Evolutionary conservation across 2,113 vertebrate genomes (phyloP).

Genomic region (Pollachius pollachius): DNA sequence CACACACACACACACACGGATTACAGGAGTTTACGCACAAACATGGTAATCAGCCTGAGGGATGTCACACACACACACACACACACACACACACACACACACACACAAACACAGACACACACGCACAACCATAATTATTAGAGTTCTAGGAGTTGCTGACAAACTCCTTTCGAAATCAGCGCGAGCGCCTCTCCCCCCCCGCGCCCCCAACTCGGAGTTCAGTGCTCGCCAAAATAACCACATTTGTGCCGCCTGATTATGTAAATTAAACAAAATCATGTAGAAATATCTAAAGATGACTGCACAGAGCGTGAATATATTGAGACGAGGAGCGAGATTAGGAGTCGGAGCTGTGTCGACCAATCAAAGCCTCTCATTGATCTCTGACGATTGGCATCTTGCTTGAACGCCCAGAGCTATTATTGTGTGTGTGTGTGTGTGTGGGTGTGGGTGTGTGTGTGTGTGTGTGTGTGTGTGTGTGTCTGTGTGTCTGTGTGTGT

Average conservation of each 20-base stretch:
- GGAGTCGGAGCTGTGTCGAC: neutral
- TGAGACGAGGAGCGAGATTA: conserved; percentile 14
- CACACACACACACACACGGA: neutral
- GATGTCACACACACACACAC: neutral
- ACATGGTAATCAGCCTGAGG: no score
- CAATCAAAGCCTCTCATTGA: neutral
- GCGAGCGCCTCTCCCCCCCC: conserved; percentile 5
- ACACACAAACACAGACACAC: neutral
- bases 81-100: no score
- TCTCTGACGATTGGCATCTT: no score
- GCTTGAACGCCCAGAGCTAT: no score
- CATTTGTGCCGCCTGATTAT: neutral
- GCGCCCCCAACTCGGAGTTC: conserved; percentile 33
- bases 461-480: no score
- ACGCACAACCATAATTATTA: conserved; percentile 26
- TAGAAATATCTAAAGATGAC: conserved; percentile 17
- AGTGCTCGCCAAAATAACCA: neutral
- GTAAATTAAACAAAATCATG: neutral
- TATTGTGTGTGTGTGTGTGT: no score
- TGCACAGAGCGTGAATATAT: conserved; percentile 25
- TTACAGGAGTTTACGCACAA: no score
- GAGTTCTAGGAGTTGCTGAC: conserved; percentile 36
- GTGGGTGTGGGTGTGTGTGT: no score
- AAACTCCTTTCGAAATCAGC: conserved; percentile 30
- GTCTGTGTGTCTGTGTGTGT: no score